Conservation (phyloP, 2,113 vertebrate species). For the Mobula birostris region DNA sequence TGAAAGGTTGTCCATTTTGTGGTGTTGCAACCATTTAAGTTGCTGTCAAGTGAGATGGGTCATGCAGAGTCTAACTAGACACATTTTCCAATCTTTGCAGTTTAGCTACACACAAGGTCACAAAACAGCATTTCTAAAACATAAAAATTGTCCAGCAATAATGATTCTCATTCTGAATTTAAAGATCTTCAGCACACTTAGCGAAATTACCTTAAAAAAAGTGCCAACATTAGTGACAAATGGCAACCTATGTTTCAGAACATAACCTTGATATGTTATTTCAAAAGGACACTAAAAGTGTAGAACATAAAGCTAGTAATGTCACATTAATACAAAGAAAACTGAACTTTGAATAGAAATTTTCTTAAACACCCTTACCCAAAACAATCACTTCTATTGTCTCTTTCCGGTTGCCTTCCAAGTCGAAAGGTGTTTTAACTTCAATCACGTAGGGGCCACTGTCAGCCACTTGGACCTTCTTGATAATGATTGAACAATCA, state of each 20-base stretch:
- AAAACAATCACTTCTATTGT: constrained; percentile 62
- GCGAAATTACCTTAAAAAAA: not conserved
- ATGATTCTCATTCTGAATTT: not conserved
- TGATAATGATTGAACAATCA: constrained; percentile 56
- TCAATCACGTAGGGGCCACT: constrained; percentile 63
- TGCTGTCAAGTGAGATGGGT: not conserved
- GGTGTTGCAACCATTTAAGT: not conserved
- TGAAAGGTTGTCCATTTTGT: not conserved
- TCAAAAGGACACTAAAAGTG: not conserved
- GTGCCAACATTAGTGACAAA: not conserved
- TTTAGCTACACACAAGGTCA: not conserved
- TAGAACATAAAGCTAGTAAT: not conserved
- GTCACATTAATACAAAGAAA: not conserved
- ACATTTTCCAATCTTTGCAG: not conserved
- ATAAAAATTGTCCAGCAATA: not conserved
- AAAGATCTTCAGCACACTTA: not conserved
- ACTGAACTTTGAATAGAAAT: not conserved
- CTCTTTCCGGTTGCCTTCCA: constrained; percentile 39
- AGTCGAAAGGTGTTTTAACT: constrained; percentile 53
- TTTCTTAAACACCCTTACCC: constrained; percentile 57
- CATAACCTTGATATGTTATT: not conserved
- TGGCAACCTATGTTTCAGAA: too few species aligned
- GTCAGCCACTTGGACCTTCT: constrained; percentile 62
- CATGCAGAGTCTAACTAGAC: not conserved
- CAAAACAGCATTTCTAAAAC: not conserved